Evolutionary conservation across 2,888 invertebrate genomes (phyloP), one percentile per base, ranked within the genome.

Genomic region (Crioceris asparagi): DNA sequence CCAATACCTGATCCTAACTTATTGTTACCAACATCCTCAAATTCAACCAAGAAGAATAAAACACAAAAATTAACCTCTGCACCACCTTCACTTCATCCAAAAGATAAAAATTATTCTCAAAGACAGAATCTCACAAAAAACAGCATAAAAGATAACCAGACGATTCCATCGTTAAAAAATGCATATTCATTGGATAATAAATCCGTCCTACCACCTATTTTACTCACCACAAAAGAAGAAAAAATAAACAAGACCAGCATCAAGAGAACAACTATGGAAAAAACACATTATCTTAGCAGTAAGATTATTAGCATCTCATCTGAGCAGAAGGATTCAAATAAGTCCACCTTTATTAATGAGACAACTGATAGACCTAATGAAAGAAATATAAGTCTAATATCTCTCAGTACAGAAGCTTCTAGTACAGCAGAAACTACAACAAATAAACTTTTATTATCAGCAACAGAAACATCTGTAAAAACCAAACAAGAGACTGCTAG

Each of bases 1-100:
- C 86, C 86, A 0, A 77, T 79, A 17, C 36, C 43, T 17, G 38
- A 43, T 34, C 44, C 44, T 4, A 45, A 32, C 26, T 26, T 45
- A 23, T 12, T 27, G 6, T n/a, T n/a, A n/a, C n/a, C n/a, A n/a
- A n/a, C n/a, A n/a, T n/a, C n/a, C n/a, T n/a, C n/a, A n/a, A n/a
- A n/a, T n/a, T n/a, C n/a, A n/a, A n/a, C n/a, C n/a, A n/a, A n/a
- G n/a, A n/a, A n/a, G n/a, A n/a, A n/a, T n/a, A n/a, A n/a, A n/a
- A n/a, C n/a, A n/a, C n/a, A n/a, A n/a, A n/a, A n/a, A n/a, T n/a
- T n/a, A n/a, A n/a, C n/a, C n/a, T n/a, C n/a, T n/a, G n/a, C n/a
- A n/a, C n/a, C n/a, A n/a, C n/a, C n/a, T n/a, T n/a, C n/a, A n/a
- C 21, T 8, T 16, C 21, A 29, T 16, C 23, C 12, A 11, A 19